These are phyloP conservation scores for Sycobia sp. DNA, from an alignment of 1,140 invertebrate genomes.

Conservation along the genomic window DNA sequence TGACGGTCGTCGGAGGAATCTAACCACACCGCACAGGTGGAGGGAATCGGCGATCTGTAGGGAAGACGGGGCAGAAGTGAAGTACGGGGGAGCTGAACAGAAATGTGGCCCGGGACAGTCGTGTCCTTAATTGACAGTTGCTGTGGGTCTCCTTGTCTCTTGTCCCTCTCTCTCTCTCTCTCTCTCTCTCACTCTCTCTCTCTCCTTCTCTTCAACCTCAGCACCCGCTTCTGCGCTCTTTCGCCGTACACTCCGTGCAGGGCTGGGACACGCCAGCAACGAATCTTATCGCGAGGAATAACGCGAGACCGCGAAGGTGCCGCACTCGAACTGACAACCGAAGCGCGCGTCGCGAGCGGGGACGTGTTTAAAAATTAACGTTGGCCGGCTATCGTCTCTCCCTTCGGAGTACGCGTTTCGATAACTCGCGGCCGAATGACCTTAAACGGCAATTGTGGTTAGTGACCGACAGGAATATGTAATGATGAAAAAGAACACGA, in stretches of 20 bases:
- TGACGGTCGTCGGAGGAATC: too few species aligned
- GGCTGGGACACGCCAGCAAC: slow-evolving; percentile 60
- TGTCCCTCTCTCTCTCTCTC: not conserved
- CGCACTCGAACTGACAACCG: slow-evolving; percentile 50
- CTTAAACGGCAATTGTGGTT: too few species aligned
- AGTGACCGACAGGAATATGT: too few species aligned
- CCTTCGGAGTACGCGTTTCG: too few species aligned
- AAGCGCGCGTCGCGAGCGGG: slow-evolving; percentile 36
- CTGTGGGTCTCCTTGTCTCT: slow-evolving; percentile 52
- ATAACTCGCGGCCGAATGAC: too few species aligned
- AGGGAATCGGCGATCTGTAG: too few species aligned
- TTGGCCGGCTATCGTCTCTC: slow-evolving; percentile 59
- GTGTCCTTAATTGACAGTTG: slow-evolving; percentile 62
- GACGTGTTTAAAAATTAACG: slow-evolving; percentile 60
- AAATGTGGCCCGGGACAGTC: slow-evolving; percentile 59
- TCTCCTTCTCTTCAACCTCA: not conserved
- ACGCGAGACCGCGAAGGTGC: slow-evolving; percentile 38
- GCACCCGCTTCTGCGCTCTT: not conserved
- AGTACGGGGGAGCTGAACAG: slow-evolving; percentile 46
- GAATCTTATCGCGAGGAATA: slow-evolving; percentile 33
- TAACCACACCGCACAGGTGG: too few species aligned
- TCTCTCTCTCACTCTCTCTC: not conserved
- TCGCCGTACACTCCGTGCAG: not conserved
- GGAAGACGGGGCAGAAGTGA: slow-evolving; percentile 24
- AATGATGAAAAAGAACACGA: too few species aligned